Conservation (phyloP, 2,797 vertebrate genomes). For the Gila robusta region DNA sequence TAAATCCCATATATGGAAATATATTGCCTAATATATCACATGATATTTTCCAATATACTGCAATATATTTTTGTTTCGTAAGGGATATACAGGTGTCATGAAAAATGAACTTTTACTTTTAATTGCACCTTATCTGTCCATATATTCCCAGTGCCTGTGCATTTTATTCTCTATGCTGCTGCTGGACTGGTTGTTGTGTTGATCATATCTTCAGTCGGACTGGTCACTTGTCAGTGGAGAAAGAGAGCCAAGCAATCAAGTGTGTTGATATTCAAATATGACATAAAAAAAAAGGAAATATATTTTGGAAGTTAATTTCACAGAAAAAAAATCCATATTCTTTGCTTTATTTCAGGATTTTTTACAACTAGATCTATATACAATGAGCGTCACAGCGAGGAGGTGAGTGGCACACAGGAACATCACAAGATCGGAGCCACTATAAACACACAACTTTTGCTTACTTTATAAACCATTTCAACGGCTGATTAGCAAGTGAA, state of each 20-base stretch:
- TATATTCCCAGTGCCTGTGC: background rate
- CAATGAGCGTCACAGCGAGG: background rate
- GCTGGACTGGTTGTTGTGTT: constrained; percentile 5
- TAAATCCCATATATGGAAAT: no score
- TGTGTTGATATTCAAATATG: background rate
- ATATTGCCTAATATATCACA: no score
- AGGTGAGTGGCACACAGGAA: constrained; percentile 6
- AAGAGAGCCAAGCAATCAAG: background rate
- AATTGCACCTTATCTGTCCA: background rate
- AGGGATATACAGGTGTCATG: background rate
- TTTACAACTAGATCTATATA: background rate
- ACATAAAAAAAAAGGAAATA: background rate
- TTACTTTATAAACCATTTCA: background rate
- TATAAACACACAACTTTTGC: background rate
- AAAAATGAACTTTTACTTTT: background rate
- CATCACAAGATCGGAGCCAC: background rate
- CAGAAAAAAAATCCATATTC: background rate
- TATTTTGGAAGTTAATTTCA: background rate
- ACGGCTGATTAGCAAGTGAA: background rate
- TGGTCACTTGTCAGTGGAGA: constrained; percentile 18
- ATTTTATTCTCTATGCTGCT: background rate
- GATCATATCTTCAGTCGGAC: background rate
- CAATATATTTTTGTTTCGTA: no score
- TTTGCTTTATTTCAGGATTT: background rate
- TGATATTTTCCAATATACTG: no score